These are phyloP conservation scores for Osmoderma eremita DNA, from an alignment of 2,888 invertebrate genomes.

Conservation along the genomic window DNA sequence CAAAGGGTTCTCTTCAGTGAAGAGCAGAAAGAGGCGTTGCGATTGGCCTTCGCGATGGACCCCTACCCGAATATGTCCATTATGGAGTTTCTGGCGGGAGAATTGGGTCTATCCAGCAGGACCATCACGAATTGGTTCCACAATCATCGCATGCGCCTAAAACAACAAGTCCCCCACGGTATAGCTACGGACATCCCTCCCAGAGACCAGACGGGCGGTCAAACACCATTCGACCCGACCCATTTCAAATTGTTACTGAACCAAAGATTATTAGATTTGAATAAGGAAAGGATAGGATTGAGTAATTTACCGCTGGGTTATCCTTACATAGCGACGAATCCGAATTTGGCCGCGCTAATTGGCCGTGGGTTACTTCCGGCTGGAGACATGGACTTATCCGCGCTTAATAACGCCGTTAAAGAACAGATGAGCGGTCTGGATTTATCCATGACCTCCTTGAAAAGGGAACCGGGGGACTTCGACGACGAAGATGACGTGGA, in stretches of 20 bases:
- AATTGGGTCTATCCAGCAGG: conserved; percentile 89
- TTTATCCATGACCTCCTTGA: conserved; percentile 84
- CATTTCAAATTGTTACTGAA: conserved; percentile 89
- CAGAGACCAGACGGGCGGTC: conserved; percentile 73
- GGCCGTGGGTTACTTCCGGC: conserved; percentile 74
- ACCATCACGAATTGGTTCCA: conserved; percentile 99
- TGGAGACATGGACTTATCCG: conserved; percentile 68
- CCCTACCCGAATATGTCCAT: conserved; percentile 97
- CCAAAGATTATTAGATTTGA: conserved; percentile 87
- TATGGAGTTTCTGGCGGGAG: conserved; percentile 93
- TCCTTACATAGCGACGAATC: conserved; percentile 81
- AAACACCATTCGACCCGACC: conserved; percentile 88
- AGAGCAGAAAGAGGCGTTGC: conserved; percentile 96
- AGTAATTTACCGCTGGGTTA: conserved; percentile 80
- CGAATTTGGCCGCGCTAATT: conserved; percentile 80
- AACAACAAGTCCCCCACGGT: conserved; percentile 85
- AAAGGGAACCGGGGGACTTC: conserved; percentile 80
- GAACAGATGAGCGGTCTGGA: conserved; percentile 88
- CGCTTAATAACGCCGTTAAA: conserved; percentile 71
- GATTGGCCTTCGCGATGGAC: conserved; percentile 93
- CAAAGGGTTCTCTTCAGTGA: conserved; percentile 97
- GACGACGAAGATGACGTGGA: conserved; percentile 84
- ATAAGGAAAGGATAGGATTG: conserved; percentile 84
- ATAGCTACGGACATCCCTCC: conserved; percentile 77
- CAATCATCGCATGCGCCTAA: conserved; percentile 98